These are phyloP conservation scores for Toxostoma redivivum DNA, from an alignment of 2,113 vertebrate genomes.

Conservation along the genomic window DNA sequence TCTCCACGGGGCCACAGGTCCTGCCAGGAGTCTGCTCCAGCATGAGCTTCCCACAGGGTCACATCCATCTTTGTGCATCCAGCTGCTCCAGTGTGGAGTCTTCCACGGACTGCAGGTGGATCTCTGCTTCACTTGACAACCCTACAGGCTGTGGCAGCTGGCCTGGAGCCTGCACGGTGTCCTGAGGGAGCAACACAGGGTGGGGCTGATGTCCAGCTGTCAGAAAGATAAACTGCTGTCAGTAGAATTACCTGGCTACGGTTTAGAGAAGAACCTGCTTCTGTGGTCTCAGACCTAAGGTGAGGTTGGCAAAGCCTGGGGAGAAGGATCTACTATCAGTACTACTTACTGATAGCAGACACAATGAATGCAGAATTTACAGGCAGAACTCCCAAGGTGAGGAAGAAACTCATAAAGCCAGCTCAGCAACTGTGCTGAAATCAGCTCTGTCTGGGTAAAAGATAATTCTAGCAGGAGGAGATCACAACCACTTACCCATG, in stretches of 20 bases:
- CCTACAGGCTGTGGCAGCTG: background rate
- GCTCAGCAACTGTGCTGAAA: background rate
- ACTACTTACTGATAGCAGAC: background rate
- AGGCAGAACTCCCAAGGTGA: background rate
- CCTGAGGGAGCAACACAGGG: background rate
- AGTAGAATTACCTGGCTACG: background rate
- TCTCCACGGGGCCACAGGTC: background rate
- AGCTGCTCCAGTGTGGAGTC: background rate
- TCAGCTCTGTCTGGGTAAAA: background rate
- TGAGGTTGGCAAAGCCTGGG: no score
- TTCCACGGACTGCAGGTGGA: background rate
- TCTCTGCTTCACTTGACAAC: background rate
- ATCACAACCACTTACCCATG: no score
- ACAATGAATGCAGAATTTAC: background rate
- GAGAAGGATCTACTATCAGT: background rate
- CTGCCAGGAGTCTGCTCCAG: background rate
- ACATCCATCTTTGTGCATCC: background rate
- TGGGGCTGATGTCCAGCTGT: background rate
- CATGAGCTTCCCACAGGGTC: background rate
- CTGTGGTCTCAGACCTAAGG: background rate
- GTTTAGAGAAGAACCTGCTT: background rate
- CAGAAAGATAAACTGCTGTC: background rate
- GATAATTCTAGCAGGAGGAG: background rate
- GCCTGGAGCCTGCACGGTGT: background rate
- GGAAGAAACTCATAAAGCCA: background rate